Base-by-base conservation (phyloP, 2,113 vertebrate species). In the Pseudolaguvia tuberculata region DNA sequence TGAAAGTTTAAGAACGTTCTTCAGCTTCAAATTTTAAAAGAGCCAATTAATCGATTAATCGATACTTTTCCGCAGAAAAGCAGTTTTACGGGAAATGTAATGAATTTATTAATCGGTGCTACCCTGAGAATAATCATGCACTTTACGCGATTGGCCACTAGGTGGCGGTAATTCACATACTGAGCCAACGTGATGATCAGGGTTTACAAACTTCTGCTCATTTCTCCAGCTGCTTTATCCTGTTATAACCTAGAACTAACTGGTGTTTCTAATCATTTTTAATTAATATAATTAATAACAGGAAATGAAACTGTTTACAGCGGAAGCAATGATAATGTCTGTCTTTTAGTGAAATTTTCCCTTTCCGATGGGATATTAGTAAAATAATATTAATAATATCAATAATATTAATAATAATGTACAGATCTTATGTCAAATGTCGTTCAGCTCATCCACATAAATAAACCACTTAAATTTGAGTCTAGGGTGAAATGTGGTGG, bases 281-380 rank as follows among this genome's bases (percentile, higher is more conserved):
- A n/a, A n/a, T n/a, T n/a, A n/a, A 18, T 50, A 20, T 45, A 15
- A 7, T 25, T 66, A 53, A 53, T 42, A 65, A 56, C 61, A 56
- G 51, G 59, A 23, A 74, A 47, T 15, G 61, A 23, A 18, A 56
- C 17, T 66, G 58, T 66, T 66, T 45, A 65, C 51, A 55, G 56
- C 39, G 42, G 47, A 66, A 42, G 25, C 51, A 29, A 42, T 42
- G 39, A 42, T 4, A 7, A 42, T 42, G 7, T 55, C 29, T 50
- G 58, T 23, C 58, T 72, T 72, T 31, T 58, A 80, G 75, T 76
- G 52, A 73, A 76, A 76, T 75, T 74, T 71, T 86, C 83, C 88
- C 85, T 89, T 86, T 91, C 88, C 87, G 88, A 82, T 88, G 88
- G 87, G 87, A 82, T 78, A 55, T 76, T 53, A 31, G 31, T n/a